Evolutionary conservation across 2,888 invertebrate genomes (phyloP).

Genomic region (Spodoptera exigua): DNA sequence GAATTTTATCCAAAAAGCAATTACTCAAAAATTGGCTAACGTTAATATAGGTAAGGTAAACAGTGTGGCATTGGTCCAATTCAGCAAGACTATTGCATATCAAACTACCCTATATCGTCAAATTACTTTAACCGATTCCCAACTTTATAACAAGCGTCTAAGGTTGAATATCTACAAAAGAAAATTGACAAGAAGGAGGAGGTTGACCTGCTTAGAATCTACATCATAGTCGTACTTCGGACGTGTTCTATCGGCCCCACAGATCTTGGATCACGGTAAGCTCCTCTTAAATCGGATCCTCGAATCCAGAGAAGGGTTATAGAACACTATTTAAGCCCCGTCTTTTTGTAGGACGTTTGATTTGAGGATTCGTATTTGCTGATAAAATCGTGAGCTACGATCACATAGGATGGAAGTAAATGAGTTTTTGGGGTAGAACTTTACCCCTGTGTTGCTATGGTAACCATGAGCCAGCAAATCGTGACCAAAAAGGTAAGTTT

Average conservation of each 20-base stretch:
- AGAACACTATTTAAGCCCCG: constrained; percentile 30
- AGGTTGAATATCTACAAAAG: no score
- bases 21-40: constrained; percentile 38
- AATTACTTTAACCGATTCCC: no score
- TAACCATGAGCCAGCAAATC: no score
- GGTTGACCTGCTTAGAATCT: not conserved
- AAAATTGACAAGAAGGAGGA: no score
- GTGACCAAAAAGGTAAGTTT: no score
- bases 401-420: constrained; percentile 11
- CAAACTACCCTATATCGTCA: no score
- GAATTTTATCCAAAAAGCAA: constrained; percentile 34
- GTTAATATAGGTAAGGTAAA: constrained; percentile 37
- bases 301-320: constrained; percentile 43
- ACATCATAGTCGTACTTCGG: constrained; percentile 39
- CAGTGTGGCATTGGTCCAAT: constrained; percentile 49
- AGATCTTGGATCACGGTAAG: constrained; percentile 44
- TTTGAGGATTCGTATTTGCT: constrained; percentile 29
- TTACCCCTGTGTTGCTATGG: not conserved
- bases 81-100: not conserved
- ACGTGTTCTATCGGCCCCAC: constrained; percentile 51
- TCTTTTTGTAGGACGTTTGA: constrained; percentile 32
- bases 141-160: no score
- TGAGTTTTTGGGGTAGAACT: not conserved
- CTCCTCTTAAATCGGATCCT: constrained; percentile 54
- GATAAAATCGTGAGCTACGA: constrained; percentile 13